These are phyloP conservation scores for Albula glossodonta DNA, from an alignment of 2,113 vertebrate species.

Conservation along the genomic window DNA sequence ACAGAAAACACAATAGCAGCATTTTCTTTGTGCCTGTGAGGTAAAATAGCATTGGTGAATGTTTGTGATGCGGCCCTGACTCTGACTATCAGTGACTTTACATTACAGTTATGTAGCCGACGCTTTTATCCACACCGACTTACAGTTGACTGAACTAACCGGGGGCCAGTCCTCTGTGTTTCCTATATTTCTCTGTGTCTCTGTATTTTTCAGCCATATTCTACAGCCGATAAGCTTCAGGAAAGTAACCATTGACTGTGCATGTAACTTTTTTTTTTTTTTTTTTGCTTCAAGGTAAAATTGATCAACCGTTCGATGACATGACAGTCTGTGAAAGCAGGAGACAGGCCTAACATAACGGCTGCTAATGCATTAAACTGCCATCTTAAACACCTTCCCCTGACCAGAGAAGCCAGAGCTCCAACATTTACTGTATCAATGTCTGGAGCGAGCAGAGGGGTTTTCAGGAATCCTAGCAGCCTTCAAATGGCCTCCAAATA, in stretches of 20 bases:
- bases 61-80: no score
- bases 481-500: background rate
- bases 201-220: no score
- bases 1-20: no score
- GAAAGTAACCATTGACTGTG: background rate
- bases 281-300: background rate
- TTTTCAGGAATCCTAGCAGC: background rate
- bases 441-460: background rate
- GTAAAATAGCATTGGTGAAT: no score
- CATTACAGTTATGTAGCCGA: no score
- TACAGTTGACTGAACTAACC: no score
- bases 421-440: background rate
- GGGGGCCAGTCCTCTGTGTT: no score
- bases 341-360: background rate
- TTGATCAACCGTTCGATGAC: background rate
- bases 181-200: no score
- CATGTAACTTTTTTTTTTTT: background rate
- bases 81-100: no score
- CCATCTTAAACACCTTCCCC: conserved; percentile 18
- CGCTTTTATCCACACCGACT: no score
- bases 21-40: no score
- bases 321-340: background rate
- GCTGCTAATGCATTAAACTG: conserved; percentile 15
- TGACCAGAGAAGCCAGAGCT: background rate
- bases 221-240: background rate